Evolutionary conservation across 2,797 vertebrate species (phyloP).

Genomic region (Adrianichthys oophorus): DNA sequence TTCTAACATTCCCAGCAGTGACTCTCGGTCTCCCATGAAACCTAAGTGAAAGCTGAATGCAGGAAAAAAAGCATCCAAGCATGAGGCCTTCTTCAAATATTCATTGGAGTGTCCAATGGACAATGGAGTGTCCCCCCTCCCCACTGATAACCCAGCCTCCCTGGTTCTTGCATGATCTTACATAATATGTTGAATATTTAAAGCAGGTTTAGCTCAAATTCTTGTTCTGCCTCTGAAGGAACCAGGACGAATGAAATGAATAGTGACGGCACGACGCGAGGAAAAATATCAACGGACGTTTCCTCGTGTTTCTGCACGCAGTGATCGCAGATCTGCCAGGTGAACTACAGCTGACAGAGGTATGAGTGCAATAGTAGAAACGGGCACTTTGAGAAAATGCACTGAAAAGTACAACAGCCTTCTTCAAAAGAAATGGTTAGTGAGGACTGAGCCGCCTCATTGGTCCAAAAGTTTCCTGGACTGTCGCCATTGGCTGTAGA

Average conservation of each 20-base stretch:
- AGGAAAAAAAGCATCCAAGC: constrained; percentile 13
- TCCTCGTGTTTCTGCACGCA: constrained; percentile 2
- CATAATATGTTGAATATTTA: constrained; percentile 62
- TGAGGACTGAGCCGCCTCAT: constrained; percentile 39
- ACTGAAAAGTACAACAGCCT: background rate
- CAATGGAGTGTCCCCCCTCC: constrained; percentile 41
- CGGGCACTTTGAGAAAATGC: background rate
- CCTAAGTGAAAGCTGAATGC: too few species aligned
- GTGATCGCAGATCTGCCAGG: background rate
- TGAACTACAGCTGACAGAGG: too few species aligned
- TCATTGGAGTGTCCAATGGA: too few species aligned
- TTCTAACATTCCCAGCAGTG: too few species aligned
- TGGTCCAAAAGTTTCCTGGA: constrained; percentile 47
- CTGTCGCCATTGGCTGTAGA: constrained; percentile 45
- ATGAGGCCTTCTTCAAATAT: constrained; percentile 44
- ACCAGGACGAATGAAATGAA: constrained; percentile 6
- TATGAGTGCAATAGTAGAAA: too few species aligned
- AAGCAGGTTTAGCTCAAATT: constrained; percentile 22
- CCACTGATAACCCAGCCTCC: constrained; percentile 32
- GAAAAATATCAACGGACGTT: constrained; percentile 9
- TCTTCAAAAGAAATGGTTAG: constrained; percentile 1
- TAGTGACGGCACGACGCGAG: background rate
- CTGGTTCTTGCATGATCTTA: constrained; percentile 52
- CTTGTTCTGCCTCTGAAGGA: constrained; percentile 16
- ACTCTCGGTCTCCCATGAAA: too few species aligned